Percentiles rank a stretch among this genome's conserved stretches.
Conservation (phyloP, 2,888 invertebrate species). For the Folsomia manolachei region DNA sequence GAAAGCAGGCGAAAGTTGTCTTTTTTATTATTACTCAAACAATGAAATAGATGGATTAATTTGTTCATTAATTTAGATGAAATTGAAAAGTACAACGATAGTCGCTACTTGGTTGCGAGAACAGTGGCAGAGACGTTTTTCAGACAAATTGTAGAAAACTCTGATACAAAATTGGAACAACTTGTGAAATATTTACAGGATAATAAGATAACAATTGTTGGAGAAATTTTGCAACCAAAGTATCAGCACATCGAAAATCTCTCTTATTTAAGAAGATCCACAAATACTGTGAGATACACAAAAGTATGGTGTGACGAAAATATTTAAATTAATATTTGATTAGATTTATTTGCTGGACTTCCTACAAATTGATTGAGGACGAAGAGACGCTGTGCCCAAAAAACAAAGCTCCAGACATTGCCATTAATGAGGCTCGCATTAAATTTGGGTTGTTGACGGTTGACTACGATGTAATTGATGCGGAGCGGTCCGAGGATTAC, state of each 20-base stretch:
- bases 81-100: constrained; percentile 47
- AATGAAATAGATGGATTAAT: neutral
- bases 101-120: constrained; percentile 53
- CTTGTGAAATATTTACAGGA: constrained; percentile 36
- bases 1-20: too few species aligned
- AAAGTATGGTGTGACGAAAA: neutral
- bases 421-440: constrained; percentile 37
- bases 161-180: constrained; percentile 47
- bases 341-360: constrained; percentile 49
- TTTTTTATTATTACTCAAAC: neutral
- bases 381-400: constrained; percentile 30
- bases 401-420: constrained; percentile 39
- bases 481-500: constrained; percentile 51
- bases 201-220: constrained; percentile 53
- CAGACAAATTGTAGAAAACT: constrained; percentile 21
- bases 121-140: constrained; percentile 52
- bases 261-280: constrained; percentile 52
- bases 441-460: constrained; percentile 47
- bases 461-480: constrained; percentile 52
- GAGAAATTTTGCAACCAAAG: constrained; percentile 55
- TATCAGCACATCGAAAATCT: constrained; percentile 56
- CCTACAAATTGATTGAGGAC: constrained; percentile 24
- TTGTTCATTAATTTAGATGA: constrained; percentile 30
- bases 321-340: neutral
- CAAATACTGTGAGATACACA: too few species aligned